phyloP scores from a whole-genome alignment of 2,888 invertebrate species.

The Calameuta pallipes region DNA sequence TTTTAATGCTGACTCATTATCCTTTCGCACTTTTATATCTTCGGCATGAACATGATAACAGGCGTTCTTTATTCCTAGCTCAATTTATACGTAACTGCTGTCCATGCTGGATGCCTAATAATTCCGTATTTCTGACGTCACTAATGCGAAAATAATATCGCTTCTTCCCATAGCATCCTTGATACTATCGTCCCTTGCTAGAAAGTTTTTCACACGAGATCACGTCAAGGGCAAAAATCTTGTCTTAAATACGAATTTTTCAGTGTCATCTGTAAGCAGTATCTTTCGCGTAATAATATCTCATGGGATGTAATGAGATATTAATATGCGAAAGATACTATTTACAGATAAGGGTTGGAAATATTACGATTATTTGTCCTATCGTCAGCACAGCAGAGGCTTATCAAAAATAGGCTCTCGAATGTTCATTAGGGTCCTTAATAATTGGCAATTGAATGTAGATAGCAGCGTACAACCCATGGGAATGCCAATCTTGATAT shows the following conservation, averaged over 20 bases:
- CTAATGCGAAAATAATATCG: slow-evolving; percentile 5
- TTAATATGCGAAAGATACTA: background rate
- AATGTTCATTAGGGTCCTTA: background rate
- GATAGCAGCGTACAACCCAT: background rate
- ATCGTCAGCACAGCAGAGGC: background rate
- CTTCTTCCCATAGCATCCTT: background rate
- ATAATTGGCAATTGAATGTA: background rate
- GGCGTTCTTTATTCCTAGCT: background rate
- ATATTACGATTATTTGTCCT: background rate
- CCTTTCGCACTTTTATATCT: background rate
- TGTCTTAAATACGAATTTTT: background rate
- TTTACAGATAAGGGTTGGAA: background rate
- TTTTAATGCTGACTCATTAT: slow-evolving; percentile 4
- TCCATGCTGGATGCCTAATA: background rate
- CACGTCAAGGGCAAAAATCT: background rate
- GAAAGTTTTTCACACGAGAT: background rate
- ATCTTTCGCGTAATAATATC: too few relatives aligned
- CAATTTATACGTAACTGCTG: background rate
- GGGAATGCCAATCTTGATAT: background rate
- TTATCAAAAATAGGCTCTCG: background rate
- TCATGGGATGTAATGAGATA: background rate
- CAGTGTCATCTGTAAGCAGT: background rate
- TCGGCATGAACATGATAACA: background rate
- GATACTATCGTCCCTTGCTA: background rate
- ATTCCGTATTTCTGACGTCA: background rate